Conservation (phyloP, 2,888 invertebrate species). For the Gari tellinella region DNA sequence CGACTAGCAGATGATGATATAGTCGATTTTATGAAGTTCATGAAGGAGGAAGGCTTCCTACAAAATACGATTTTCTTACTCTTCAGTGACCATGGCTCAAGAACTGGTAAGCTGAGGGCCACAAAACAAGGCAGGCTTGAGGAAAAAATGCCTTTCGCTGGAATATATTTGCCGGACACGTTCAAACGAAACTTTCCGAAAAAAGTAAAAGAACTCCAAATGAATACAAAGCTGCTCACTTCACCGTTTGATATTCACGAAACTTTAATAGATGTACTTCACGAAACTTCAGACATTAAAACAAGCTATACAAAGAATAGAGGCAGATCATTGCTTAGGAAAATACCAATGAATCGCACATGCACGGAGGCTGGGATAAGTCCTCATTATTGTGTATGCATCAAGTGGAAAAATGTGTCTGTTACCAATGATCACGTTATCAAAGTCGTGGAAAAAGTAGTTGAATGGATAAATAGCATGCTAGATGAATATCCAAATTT, state of each 20-base stretch:
- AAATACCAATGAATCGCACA: constrained; percentile 89
- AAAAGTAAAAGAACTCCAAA: constrained; percentile 87
- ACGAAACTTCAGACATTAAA: neutral
- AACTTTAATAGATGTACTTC: constrained; percentile 89
- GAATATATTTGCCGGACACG: constrained; percentile 90
- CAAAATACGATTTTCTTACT: constrained; percentile 93
- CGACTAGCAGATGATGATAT: constrained; percentile 91
- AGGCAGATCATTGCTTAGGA: constrained; percentile 80
- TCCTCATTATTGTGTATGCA: constrained; percentile 98
- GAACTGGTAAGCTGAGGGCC: constrained; percentile 92
- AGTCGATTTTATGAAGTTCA: constrained; percentile 85
- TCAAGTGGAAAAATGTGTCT: constrained; percentile 90
- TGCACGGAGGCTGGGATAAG: constrained; percentile 95
- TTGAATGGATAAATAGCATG: constrained; percentile 87
- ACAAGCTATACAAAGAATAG: constrained; percentile 61
- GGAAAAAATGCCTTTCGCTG: constrained; percentile 94
- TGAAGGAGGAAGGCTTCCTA: constrained; percentile 87
- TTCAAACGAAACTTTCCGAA: constrained; percentile 88
- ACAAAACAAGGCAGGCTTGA: constrained; percentile 96
- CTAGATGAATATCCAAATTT: constrained; percentile 84
- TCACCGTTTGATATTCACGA: constrained; percentile 96
- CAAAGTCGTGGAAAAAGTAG: constrained; percentile 86
- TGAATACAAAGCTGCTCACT: constrained; percentile 89
- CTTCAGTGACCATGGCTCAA: constrained; percentile 95
- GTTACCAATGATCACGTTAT: constrained; percentile 85